These are phyloP conservation scores for Urocolius indicus DNA, from an alignment of 2,113 vertebrate genomes.

Conservation along the genomic window DNA sequence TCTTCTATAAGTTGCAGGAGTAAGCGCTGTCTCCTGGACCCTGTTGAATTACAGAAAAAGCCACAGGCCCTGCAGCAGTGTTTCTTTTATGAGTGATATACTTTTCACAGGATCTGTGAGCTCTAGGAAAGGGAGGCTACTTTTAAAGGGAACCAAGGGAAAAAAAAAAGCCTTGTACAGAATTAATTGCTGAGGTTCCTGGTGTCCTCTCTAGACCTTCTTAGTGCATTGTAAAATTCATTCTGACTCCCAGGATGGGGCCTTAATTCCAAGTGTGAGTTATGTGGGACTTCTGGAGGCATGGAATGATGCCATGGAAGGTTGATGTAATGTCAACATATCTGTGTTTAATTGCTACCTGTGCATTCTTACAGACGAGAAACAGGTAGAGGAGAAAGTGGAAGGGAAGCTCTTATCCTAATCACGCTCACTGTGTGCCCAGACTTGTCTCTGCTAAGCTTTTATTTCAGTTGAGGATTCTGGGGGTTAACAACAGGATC, in stretches of 20 bases:
- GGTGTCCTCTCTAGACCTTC: background rate
- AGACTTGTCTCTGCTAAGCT: background rate
- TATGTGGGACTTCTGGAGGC: background rate
- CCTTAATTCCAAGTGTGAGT: background rate
- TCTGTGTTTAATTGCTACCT: background rate
- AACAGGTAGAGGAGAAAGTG: background rate
- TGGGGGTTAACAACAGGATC: background rate
- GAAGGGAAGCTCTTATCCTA: rapidly evolving
- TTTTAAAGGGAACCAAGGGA: background rate
- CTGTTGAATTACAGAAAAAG: background rate
- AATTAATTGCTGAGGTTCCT: background rate
- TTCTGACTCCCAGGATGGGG: background rate
- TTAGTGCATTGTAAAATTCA: background rate
- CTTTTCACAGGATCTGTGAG: background rate
- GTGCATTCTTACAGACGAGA: background rate
- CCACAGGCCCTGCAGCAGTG: rapidly evolving
- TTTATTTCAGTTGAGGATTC: background rate
- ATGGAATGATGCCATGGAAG: background rate
- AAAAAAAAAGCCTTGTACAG: background rate
- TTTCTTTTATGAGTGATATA: background rate
- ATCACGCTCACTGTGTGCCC: background rate
- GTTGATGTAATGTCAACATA: background rate
- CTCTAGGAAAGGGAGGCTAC: background rate
- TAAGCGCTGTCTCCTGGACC: background rate
- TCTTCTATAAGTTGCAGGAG: background rate